Evolutionary conservation across 2,113 vertebrate genomes (phyloP).

Genomic region (Martes martes): DNA sequence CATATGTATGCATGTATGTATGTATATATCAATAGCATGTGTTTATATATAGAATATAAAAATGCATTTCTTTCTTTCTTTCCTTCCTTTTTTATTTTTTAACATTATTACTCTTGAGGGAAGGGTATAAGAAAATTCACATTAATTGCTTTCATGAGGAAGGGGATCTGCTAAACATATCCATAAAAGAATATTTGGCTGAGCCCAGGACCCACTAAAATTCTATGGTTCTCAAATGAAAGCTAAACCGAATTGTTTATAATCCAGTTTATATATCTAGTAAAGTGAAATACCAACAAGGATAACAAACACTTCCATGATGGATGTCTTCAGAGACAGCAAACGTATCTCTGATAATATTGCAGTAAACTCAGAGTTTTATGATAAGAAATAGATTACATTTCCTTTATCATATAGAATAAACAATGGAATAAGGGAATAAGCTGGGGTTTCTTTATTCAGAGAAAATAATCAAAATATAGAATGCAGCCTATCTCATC

Average conservation of each 20-base stretch:
- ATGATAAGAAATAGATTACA: slow-evolving; percentile 15
- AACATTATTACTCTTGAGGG: not conserved
- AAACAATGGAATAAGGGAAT: slow-evolving; percentile 11
- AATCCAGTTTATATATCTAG: slow-evolving; percentile 7
- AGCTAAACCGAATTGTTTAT: slow-evolving; percentile 28
- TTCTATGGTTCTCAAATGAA: slow-evolving; percentile 34
- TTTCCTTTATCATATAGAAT: slow-evolving; percentile 16
- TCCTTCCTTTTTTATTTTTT: not conserved
- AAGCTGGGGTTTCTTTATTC: not conserved
- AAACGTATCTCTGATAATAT: not conserved
- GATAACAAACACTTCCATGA: not conserved
- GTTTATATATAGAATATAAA: not conserved
- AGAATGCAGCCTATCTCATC: not conserved
- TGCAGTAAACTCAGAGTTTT: not conserved
- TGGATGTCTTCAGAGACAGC: not conserved
- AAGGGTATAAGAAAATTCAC: not conserved
- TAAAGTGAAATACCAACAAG: not conserved
- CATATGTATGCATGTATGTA: not conserved
- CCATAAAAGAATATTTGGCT: slow-evolving; percentile 28
- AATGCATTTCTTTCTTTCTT: not conserved
- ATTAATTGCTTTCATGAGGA: not conserved
- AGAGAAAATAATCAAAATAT: not conserved
- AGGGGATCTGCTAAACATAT: not conserved
- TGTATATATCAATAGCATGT: not conserved
- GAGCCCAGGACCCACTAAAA: not conserved